phyloP scores from a whole-genome alignment of 2,797 vertebrate species.

The Erithacus rubecula region DNA sequence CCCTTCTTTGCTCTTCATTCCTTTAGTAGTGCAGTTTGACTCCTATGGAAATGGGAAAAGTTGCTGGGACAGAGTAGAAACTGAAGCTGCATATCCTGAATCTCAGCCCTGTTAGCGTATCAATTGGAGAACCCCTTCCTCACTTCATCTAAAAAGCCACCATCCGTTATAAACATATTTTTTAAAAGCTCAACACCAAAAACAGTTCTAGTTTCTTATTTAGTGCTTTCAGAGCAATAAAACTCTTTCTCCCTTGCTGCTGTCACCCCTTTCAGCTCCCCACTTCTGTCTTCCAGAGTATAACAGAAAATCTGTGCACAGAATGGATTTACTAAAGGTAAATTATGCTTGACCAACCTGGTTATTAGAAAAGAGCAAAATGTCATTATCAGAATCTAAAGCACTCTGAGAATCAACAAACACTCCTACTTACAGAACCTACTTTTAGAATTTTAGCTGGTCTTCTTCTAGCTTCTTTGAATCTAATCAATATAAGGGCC shows the following conservation, averaged over 20 bases:
- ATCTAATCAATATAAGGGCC: background rate
- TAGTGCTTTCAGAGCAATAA: background rate
- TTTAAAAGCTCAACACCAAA: background rate
- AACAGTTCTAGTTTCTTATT: background rate
- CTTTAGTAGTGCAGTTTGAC: background rate
- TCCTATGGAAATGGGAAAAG: background rate
- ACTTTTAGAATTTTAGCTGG: background rate
- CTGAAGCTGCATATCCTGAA: background rate
- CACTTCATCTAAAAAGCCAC: background rate
- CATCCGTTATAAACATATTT: background rate
- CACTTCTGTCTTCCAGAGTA: background rate
- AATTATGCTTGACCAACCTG: background rate
- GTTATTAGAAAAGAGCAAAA: background rate
- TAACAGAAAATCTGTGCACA: background rate
- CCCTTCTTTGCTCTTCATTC: background rate
- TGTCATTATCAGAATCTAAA: background rate
- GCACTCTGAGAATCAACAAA: background rate
- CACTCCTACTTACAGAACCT: background rate
- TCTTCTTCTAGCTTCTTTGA: background rate
- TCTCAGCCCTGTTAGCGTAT: background rate
- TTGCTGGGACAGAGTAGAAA: background rate
- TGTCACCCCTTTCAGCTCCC: background rate
- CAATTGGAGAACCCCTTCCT: background rate
- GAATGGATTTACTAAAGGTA: background rate
- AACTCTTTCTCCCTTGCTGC: background rate